Evolutionary conservation across 1,140 invertebrate genomes (phyloP), one percentile per base, ranked within the genome.

Genomic region (Olivierus martensii): DNA sequence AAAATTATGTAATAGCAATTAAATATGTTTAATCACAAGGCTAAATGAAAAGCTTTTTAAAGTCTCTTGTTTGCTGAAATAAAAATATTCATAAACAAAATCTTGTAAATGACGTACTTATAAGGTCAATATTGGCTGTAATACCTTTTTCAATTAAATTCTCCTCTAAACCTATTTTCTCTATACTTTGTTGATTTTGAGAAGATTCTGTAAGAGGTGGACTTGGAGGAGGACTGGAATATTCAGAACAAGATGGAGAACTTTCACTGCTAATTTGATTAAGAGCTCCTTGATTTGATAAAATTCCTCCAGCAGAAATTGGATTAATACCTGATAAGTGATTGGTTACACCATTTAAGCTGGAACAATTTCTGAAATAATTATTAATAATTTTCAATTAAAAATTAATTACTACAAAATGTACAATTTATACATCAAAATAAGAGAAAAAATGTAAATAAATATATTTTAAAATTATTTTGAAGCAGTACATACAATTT

Each of bases 201-300:
- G 44, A 53, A 36, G 36, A 43, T 35, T 48, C 51, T 12, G 22
- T 42, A 35, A 42, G 47, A n/a, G 48, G 44, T 17, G 58, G 63
- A 53, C 61, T 63, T 34, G 52, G 48, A 11, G 58, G 63, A 37
- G 58, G 61, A 51, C 59, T 63, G 19, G 59, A 63, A 45, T 58
- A 56, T 46, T 59, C 61, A 21, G 56, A 63, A 50, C 61, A 59
- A 6, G 51, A 47, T 10, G 61, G 57, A 28, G 61, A 59, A 47
- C 55, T 61, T 11, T 59, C 61, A 46, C 49, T 49, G 19, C 55
- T 56, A 44, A 35, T 51, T 10, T 28, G 28, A 28, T 28, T 28
- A 28, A 28, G 4, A 41, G 14, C 17, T n/a, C n/a, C 39, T 18
- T 18, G n/a, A 11, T 41, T 41, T 41, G 39, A 18, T 12, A 18